Base-by-base conservation (phyloP, 1,140 invertebrate species). In the Lineus longissimus region DNA sequence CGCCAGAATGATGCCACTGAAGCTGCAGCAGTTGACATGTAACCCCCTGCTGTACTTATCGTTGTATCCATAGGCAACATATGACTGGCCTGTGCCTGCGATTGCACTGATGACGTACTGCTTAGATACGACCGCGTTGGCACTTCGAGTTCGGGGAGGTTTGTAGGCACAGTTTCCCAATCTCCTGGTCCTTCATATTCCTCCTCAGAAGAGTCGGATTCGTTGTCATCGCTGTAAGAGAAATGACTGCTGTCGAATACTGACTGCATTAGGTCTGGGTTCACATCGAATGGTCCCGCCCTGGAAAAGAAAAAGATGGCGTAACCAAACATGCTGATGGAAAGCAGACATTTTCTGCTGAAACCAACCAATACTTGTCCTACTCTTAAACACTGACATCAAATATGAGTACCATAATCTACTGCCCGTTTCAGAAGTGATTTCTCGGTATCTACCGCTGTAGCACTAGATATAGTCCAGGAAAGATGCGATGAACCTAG, bases 251-350 rank as follows among this genome's bases (percentile, higher is more conserved):
- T 45, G 31, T 87, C 86, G 69, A 89, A 87, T 47, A 90, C 81
- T 17, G 85, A 82, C 68, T 68, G 62, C 54, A 74, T 67, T 62
- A 85, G 70, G 64, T 81, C 76, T 17, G 82, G 71, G 64, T 87
- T 84, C 15, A 86, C 75, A 76, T 86, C 84, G 68, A 87, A 84
- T 17, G 86, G 82, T 23, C 85, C 86, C 65, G 84, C 74, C 73
- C 87, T 88, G 54, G 30, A 59, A 58, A 55, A 54, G 45, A 58
- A 27, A 54, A 59, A 51, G 61, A 55, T 23, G 63, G 58, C 65
- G 47, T 56, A 65, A 68, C 9, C 4, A 7, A 51, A 6, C 11
- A 43, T 43, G 11, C 40, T 43, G 40, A 13, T 43, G 11, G 19
- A 43, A 43, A 43, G 11, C 11, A 43, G 11, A 13, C 40, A 43